phyloP scores from a whole-genome alignment of 2,888 invertebrate genomes.

The Amiota mariae region DNA sequence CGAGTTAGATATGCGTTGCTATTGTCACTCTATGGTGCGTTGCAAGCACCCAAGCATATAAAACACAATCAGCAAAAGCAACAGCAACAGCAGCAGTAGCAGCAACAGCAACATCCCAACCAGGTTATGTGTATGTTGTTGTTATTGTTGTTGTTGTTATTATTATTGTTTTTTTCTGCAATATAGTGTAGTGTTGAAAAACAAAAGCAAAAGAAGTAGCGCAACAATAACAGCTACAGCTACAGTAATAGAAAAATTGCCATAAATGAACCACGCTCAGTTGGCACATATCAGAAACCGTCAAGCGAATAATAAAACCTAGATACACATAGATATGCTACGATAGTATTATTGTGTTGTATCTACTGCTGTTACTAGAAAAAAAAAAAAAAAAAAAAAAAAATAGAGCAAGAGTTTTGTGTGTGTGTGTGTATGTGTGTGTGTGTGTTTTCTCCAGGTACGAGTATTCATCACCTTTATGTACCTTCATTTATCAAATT shows the following conservation, averaged over 20 bases:
- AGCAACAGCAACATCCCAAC: neutral
- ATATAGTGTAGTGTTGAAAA: neutral
- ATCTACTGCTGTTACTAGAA: neutral
- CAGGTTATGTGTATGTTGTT: neutral
- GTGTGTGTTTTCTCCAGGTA: neutral
- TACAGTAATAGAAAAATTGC: constrained; percentile 24
- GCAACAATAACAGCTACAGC: too few relatives aligned
- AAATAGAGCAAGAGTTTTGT: neutral
- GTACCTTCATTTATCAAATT: constrained; percentile 22
- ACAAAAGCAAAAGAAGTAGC: too few relatives aligned
- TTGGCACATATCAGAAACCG: constrained; percentile 40
- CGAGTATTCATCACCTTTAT: too few relatives aligned
- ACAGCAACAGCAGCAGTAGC: too few relatives aligned
- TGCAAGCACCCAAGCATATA: constrained; percentile 54
- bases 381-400: too few relatives aligned
- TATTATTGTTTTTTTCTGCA: neutral
- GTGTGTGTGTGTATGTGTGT: neutral
- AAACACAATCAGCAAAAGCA: constrained; percentile 37
- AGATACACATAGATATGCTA: neutral
- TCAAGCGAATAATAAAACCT: constrained; percentile 26
- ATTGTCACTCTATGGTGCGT: constrained; percentile 57
- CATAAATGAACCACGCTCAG: constrained; percentile 20
- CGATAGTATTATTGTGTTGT: too few relatives aligned
- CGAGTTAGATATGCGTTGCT: constrained; percentile 41
- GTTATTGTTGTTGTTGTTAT: neutral